Base-by-base conservation (phyloP, 1,140 invertebrate genomes). In the Amyelois transitella region DNA sequence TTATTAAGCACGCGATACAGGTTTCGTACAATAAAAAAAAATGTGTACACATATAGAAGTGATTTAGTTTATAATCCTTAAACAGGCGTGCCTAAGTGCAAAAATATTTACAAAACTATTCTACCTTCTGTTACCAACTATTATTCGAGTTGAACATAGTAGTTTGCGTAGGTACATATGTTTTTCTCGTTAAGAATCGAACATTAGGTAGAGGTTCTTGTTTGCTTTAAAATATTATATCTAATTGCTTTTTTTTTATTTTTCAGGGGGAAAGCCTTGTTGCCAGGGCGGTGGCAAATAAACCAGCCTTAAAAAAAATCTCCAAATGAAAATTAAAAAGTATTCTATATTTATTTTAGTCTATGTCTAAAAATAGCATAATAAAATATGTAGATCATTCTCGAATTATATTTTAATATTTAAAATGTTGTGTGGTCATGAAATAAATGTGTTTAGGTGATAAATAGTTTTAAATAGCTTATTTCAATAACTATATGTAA, bases 231-330 rank as follows among this genome's bases (percentile, higher is more conserved):
- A 32, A 32, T 32, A 32, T 1, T 32, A n/a, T n/a, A n/a, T n/a
- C n/a, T n/a, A n/a, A n/a, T 14, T 38, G 22, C 22, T 14, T 1
- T 38, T 38, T 20, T 48, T 18, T 66, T 65, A 28, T 45, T 64
- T 68, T 72, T 43, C 76, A 85, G 81, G 79, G 21, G 72, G 64
- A 52, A 85, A 85, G 65, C 81, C 81, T 47, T 81, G 78, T 67
- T 81, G 81, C 65, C 68, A 81, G 43, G 74, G 75, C n/a, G 67
- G 71, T 17, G 62, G 28, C 14, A 69, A 77, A 25, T 71, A 59
- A 67, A 21, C 44, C 21, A 22, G 7, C 28, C 49, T 43, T 58
- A 8, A 53, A 48, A 10, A 1, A 38, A 14, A 14, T 38, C 28
- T 53, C 32, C 44, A 57, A 64, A 59, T 55, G 49, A 60, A 54